Base-by-base conservation (phyloP, 1,140 invertebrate species). In the Thaumetopoea pityocampa region DNA sequence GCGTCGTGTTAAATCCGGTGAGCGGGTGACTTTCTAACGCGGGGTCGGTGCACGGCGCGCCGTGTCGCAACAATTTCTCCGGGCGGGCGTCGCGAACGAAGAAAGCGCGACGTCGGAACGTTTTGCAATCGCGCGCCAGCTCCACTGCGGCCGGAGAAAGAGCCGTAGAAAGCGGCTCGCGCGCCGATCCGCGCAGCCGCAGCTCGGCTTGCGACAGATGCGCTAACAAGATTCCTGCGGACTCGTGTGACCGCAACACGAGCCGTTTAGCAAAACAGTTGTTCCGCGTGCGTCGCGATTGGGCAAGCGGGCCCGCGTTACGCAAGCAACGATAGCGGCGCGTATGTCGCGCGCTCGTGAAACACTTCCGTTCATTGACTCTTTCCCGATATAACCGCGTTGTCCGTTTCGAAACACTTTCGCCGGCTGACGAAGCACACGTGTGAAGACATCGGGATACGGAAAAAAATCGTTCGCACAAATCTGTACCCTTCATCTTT, bases 301-400 rank as follows among this genome's bases (percentile, higher is more conserved):
- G 71, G 68, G 74, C 71, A 81, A 78, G 60, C 59, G 59, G 46
- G 42, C 48, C 59, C 50, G 33, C 11, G 51, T 84, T 78, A 64
- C 69, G 76, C 73, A 81, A 81, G 71, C 45, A 34, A 51, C 59
- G 77, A 84, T 79, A 71, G 62, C 58, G 62, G 60, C 61, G 44
- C 65, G 63, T 67, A 67, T 80, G 77, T 84, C 80, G 81, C 77
- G n/a, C n/a, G 62, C 61, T 67, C 65, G 72, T 78, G 72, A 84
- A 84, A 79, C 68, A 79, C 76, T 82, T 84, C 73, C 80, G 80
- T 84, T 81, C 80, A 70, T 84, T 84, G 80, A 84, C 80, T 82
- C 76, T 59, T 73, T 72, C 70, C 71, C 70, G 73, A 80, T 80
- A 74, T 77, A 80, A 70, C 64, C 59, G 55, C 38, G 54, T 47